A percentile compares a stretch with the other conserved stretches of the same genome.
Conservation (phyloP, 2,113 vertebrate species). For the Leptobrachium ailaonicum region DNA sequence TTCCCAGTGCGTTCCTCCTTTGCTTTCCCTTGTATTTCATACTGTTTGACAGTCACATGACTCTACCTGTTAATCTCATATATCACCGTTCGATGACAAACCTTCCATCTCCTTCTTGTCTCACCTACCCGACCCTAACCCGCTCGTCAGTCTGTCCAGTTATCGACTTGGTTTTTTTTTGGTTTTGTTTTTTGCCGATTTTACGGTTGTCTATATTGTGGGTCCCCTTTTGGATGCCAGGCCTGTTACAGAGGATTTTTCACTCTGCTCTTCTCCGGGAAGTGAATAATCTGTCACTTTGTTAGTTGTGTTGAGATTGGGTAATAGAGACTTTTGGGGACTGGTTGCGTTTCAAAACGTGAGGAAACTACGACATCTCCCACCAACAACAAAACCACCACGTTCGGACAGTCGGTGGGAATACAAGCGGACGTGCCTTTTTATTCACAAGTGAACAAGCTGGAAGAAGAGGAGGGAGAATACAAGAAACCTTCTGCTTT, state of each 20-base stretch:
- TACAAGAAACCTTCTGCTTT: constrained; percentile 31
- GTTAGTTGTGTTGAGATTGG: constrained; percentile 10
- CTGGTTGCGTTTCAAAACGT: constrained; percentile 8
- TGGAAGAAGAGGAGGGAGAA: constrained; percentile 27
- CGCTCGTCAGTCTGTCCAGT: background rate
- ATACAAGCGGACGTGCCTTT: constrained; percentile 47
- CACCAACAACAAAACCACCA: constrained; percentile 16
- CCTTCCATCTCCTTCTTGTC: background rate
- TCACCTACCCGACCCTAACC: background rate
- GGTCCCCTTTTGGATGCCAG: constrained; percentile 24
- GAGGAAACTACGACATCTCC: constrained; percentile 37
- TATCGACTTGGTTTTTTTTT: background rate
- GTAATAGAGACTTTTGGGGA: constrained; percentile 33
- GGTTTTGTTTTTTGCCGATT: background rate
- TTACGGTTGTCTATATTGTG: background rate
- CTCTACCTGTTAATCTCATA: too few relatives aligned
- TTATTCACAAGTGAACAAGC: constrained; percentile 44
- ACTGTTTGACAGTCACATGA: too few relatives aligned
- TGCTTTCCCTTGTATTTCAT: background rate
- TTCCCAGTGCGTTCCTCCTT: background rate
- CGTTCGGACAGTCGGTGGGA: constrained; percentile 35
- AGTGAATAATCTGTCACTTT: constrained; percentile 39
- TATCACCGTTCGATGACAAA: too few relatives aligned
- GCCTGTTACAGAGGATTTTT: constrained; percentile 20
- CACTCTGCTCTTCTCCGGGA: constrained; percentile 40